A percentile compares a stretch with the other conserved stretches of the same genome.
phyloP scores from a whole-genome alignment of 2,888 invertebrate genomes.

The Stenchaetothrips biformis region DNA sequence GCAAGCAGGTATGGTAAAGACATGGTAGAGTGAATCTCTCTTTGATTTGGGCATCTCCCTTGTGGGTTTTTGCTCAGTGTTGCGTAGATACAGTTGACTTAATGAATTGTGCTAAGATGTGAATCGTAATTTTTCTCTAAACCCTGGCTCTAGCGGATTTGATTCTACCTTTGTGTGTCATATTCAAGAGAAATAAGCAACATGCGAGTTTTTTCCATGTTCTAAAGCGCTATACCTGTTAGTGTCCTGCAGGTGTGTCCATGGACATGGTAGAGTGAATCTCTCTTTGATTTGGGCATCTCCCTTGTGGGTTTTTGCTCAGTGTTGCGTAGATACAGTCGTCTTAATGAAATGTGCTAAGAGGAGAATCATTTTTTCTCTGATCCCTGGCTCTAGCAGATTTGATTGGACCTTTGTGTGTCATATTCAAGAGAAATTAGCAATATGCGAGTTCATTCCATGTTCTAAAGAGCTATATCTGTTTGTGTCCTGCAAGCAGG shows the following conservation, averaged over 20 bases:
- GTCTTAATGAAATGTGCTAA: too few relatives aligned
- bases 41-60: background rate
- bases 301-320: background rate
- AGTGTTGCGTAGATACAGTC: too few relatives aligned
- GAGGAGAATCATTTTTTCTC: too few relatives aligned
- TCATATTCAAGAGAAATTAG: too few relatives aligned
- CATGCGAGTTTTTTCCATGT: background rate
- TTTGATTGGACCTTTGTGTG: too few relatives aligned
- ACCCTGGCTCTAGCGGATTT: too few relatives aligned
- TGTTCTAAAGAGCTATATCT: background rate
- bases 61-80: too few relatives aligned
- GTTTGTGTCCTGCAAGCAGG: background rate
- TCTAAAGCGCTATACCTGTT: background rate
- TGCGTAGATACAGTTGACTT: too few relatives aligned
- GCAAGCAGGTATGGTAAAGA: background rate
- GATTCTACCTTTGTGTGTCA: too few relatives aligned
- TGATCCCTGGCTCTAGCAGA: too few relatives aligned
- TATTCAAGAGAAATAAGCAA: background rate
- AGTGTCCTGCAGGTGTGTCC: background rate
- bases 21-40: conserved; percentile 11
- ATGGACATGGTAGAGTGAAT: background rate
- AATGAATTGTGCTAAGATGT: too few relatives aligned
- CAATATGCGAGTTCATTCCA: conserved; percentile 25
- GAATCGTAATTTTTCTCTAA: too few relatives aligned
- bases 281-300: background rate